phyloP scores from a whole-genome alignment of 2,888 invertebrate species.

The Nephrocerus scutellatus region DNA sequence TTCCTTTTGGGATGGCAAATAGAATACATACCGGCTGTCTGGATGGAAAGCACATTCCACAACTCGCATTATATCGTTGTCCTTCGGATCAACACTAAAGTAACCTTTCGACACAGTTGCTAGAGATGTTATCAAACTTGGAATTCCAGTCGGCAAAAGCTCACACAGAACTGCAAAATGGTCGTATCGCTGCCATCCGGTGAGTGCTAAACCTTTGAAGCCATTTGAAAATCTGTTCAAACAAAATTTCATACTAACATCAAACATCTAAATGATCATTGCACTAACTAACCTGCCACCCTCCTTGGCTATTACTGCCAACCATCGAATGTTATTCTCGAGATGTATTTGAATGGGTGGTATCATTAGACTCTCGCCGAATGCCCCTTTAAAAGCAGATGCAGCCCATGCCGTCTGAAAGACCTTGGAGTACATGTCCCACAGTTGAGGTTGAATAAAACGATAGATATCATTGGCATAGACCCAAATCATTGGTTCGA shows the following conservation, averaged over 20 bases:
- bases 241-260: constrained; percentile 2
- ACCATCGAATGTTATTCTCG: constrained; percentile 64
- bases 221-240: constrained; percentile 41
- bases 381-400: constrained; percentile 69
- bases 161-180: constrained; percentile 66
- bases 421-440: constrained; percentile 62
- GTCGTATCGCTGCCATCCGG: constrained; percentile 54
- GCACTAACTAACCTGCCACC: constrained; percentile 42
- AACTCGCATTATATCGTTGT: constrained; percentile 47
- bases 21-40: constrained; percentile 33
- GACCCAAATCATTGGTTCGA: constrained; percentile 77
- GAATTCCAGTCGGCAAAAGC: constrained; percentile 58
- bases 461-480: constrained; percentile 65
- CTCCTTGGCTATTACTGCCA: constrained; percentile 59
- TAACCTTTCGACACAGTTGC: constrained; percentile 56
- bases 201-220: constrained; percentile 42
- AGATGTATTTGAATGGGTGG: constrained; percentile 61
- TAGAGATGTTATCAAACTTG: constrained; percentile 57
- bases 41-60: constrained; percentile 53
- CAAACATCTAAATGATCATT: background rate
- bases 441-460: constrained; percentile 52
- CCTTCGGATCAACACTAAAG: constrained; percentile 52
- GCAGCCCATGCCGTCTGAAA: constrained; percentile 67
- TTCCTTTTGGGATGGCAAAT: no score
- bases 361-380: constrained; percentile 62